Evolutionary conservation across 2,888 invertebrate genomes (phyloP).

Genomic region (Rotaria magnacalcarata): DNA sequence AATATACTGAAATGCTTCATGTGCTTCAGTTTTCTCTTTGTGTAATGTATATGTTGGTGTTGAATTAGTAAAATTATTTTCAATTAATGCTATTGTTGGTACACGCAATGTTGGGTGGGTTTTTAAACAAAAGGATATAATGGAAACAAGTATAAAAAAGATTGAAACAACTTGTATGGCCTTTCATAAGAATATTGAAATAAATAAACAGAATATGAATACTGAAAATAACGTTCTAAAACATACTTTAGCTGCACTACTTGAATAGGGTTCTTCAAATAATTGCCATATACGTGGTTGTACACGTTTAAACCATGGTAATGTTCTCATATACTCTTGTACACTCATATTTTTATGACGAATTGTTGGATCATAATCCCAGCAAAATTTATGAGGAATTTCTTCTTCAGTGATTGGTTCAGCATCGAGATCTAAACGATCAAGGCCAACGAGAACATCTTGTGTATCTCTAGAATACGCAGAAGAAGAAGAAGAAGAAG

Average conservation of each 20-base stretch:
- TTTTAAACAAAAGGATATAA: slow-evolving; percentile 89
- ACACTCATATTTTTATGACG: slow-evolving; percentile 25
- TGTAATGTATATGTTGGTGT: slow-evolving; percentile 73
- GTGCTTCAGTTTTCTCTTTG: slow-evolving; percentile 82
- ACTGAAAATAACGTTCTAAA: not conserved
- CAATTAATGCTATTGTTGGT: slow-evolving; percentile 55
- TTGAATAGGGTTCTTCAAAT: slow-evolving; percentile 98
- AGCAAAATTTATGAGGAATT: slow-evolving; percentile 85
- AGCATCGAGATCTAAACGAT: slow-evolving; percentile 91
- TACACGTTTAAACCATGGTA: slow-evolving; percentile 77
- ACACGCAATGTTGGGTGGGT: slow-evolving; percentile 79
- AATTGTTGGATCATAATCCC: slow-evolving; percentile 60
- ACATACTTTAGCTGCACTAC: slow-evolving; percentile 86
- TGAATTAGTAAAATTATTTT: slow-evolving; percentile 49
- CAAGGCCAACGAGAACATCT: slow-evolving; percentile 92
- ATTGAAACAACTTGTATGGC: slow-evolving; percentile 86
- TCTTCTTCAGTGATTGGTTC: slow-evolving; percentile 94
- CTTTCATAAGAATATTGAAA: slow-evolving; percentile 63
- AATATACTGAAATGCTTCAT: slow-evolving; percentile 84
- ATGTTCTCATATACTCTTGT: slow-evolving; percentile 55
- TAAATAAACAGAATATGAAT: not conserved
- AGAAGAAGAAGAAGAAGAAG: slow-evolving; percentile 56
- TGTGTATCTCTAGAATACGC: slow-evolving; percentile 74
- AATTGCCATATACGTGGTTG: slow-evolving; percentile 97
- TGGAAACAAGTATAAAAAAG: slow-evolving; percentile 91